phyloP scores from a whole-genome alignment of 2,113 vertebrate genomes.

The Amphiprion percula region DNA sequence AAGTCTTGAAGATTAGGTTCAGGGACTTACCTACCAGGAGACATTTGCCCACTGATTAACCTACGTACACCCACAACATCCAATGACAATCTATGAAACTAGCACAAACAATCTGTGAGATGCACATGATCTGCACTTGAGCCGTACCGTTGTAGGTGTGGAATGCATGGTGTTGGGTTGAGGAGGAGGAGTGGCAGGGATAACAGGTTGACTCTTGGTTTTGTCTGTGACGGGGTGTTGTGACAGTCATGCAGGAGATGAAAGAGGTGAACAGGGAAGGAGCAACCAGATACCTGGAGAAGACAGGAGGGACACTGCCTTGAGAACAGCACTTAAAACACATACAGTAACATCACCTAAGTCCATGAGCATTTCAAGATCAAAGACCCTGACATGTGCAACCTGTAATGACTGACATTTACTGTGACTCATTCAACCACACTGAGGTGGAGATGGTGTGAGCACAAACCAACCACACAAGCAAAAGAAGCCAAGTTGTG shows the following conservation, averaged over 20 bases:
- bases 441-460: background rate
- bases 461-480: background rate
- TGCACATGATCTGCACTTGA: constrained; percentile 1
- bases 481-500: background rate
- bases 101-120: constrained; percentile 1
- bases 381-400: constrained; percentile 2
- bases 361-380: background rate
- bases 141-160: constrained; percentile 60
- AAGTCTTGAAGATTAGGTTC: background rate
- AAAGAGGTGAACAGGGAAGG: constrained; percentile 47
- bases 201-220: constrained; percentile 3
- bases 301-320: background rate
- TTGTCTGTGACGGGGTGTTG: constrained; percentile 39
- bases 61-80: background rate
- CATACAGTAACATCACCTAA: constrained; percentile 1
- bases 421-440: constrained; percentile 25
- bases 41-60: background rate
- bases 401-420: constrained; percentile 11
- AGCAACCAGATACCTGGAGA: constrained; percentile 73
- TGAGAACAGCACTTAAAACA: background rate
- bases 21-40: too few species aligned
- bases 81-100: background rate
- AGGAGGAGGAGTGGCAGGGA: constrained; percentile 15
- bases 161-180: constrained; percentile 21
- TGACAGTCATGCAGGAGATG: constrained; percentile 27